Conservation (phyloP, 2,888 invertebrate species). For the Xestia sexstrigata region DNA sequence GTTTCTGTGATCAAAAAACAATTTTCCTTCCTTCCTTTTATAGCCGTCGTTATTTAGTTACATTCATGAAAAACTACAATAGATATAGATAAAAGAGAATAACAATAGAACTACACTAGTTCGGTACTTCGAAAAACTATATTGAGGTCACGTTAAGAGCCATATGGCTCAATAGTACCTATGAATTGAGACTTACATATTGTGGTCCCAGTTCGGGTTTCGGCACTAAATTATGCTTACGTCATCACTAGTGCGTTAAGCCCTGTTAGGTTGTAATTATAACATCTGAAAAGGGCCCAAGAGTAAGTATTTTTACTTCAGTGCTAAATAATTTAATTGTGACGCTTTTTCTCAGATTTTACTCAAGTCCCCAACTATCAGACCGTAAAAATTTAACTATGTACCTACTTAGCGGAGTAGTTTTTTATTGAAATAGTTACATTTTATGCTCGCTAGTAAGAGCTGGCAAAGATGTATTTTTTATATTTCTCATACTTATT, state of each 20-base stretch:
- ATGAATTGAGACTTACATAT: slow-evolving; percentile 26
- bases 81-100: neutral
- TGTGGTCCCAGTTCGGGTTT: neutral
- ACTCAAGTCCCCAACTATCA: slow-evolving; percentile 35
- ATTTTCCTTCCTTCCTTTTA: neutral
- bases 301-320: slow-evolving; percentile 23
- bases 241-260: slow-evolving; percentile 22
- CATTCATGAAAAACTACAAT: neutral
- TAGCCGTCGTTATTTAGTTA: neutral
- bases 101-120: neutral
- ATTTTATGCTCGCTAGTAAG: slow-evolving; percentile 58
- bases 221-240: slow-evolving; percentile 28
- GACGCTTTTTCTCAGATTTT: slow-evolving; percentile 35
- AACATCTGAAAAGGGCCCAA: slow-evolving; percentile 8
- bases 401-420: slow-evolving; percentile 60
- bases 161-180: slow-evolving; percentile 15
- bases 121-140: slow-evolving; percentile 10
- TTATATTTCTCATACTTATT: slow-evolving; percentile 60
- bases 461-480: slow-evolving; percentile 58
- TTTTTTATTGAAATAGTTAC: slow-evolving; percentile 64
- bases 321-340: slow-evolving; percentile 33
- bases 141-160: slow-evolving; percentile 23
- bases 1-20: neutral
- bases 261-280: slow-evolving; percentile 9
- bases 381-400: slow-evolving; percentile 61